phyloP scores from a whole-genome alignment of 2,797 vertebrate species.

The Leuciscus waleckii region DNA sequence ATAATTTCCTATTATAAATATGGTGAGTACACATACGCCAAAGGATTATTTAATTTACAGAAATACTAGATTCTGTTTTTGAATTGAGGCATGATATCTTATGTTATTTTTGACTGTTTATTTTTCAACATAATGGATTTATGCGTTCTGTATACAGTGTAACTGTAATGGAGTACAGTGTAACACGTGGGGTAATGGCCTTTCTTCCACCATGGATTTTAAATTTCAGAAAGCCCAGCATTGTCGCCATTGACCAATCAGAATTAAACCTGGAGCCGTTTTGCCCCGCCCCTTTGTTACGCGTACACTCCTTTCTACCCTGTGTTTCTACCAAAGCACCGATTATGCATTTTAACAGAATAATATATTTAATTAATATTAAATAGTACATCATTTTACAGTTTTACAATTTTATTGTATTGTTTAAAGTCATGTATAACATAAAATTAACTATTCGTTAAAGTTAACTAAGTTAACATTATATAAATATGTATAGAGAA shows the following conservation, averaged over 20 bases:
- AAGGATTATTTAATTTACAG: background rate
- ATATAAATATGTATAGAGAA: background rate
- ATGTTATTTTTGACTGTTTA: background rate
- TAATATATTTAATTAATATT: background rate
- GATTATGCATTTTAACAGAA: background rate
- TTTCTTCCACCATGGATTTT: background rate
- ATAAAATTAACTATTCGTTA: background rate
- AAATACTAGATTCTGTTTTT: background rate
- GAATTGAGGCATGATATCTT: background rate
- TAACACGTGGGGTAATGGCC: background rate
- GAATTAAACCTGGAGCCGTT: background rate
- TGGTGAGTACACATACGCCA: background rate
- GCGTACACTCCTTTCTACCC: background rate
- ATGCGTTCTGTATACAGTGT: background rate
- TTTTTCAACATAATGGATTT: background rate
- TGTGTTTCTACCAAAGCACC: background rate
- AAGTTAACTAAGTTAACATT: background rate
- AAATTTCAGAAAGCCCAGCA: background rate
- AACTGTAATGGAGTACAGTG: background rate
- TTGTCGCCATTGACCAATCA: constrained; percentile 17
- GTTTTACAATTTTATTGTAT: background rate
- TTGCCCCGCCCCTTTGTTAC: background rate
- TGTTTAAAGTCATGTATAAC: background rate
- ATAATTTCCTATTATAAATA: background rate
- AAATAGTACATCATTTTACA: background rate